Base-by-base conservation (phyloP, 2,113 vertebrate genomes). In the Arenaria interpres region DNA sequence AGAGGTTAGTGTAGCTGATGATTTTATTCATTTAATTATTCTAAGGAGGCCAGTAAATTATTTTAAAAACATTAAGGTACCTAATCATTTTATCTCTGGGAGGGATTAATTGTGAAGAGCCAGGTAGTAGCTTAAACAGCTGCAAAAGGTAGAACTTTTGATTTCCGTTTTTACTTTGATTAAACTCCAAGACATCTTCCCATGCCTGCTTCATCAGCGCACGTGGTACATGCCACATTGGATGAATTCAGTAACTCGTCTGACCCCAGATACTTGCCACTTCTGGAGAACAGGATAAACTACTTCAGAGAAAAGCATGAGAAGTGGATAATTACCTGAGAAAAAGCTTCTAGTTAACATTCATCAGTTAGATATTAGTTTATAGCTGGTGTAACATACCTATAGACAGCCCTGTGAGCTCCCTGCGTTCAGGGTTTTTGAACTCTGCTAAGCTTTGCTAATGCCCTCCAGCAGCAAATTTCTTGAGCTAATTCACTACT, bases 171-270 rank as follows among this genome's bases (percentile, higher is more conserved):
- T 68, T 41, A 30, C 30, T 87, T 78, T 37, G n/a, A 81, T 45
- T 85, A 50, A 17, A 43, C 37, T 81, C 41, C 46, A 56, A 81
- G 66, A 24, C 30, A 43, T 64, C 39, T 68, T 64, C 37, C 37
- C 25, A 27, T 23, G 30, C 17, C 37, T 2, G 6, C 22, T 84
- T 39, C 33, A 51, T 48, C 43, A 22, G 64, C 22, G 4, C 27
- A 45, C 0, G 0, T 18, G 35, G 35, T 18, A 88, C 1, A 1
- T 46, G 30, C 37, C 71, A 37, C 13, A 41, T 37, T 23, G 53
- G 46, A 46, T 56, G 28, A 66, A 54, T 10, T 46, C 79, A 51
- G 41, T 57, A 76, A 39, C 22, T 81, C 14, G 6, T 62, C 28
- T 28, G 21, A 39, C 11, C 39, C 24, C 48, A 35, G 24, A 50